Conservation (phyloP, 2,888 invertebrate species). For the Microctonus brassicae region DNA sequence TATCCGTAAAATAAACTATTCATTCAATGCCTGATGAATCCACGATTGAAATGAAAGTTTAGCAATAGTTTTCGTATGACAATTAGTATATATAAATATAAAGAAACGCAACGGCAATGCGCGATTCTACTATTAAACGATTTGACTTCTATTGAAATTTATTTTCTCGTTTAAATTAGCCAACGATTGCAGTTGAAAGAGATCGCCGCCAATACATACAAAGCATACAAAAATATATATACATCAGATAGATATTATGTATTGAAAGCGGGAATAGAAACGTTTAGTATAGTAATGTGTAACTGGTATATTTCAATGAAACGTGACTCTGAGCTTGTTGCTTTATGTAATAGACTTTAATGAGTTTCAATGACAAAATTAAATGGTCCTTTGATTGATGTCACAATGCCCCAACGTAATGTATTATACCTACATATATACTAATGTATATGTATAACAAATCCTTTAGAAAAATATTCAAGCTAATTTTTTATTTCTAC, state of each 20-base stretch:
- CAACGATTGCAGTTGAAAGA: slow-evolving; percentile 1
- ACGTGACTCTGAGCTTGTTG: background rate
- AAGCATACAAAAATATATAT: background rate
- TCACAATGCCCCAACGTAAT: background rate
- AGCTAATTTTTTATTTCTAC: background rate
- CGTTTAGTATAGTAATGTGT: background rate
- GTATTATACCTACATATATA: background rate
- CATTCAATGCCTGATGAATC: slow-evolving; percentile 13
- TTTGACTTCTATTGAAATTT: slow-evolving; percentile 23
- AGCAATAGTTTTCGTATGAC: slow-evolving; percentile 20
- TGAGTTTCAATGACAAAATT: slow-evolving; percentile 11
- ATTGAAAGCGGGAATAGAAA: background rate
- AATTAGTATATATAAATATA: slow-evolving; percentile 11
- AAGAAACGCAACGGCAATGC: background rate
- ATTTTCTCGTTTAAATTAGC: slow-evolving; percentile 24
- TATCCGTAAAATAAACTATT: background rate
- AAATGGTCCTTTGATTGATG: background rate
- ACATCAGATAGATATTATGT: too few species aligned
- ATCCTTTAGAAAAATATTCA: too few species aligned
- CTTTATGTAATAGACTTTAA: background rate
- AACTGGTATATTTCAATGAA: slow-evolving; percentile 3
- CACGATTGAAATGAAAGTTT: slow-evolving; percentile 8
- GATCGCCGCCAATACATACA: background rate
- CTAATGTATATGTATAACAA: too few species aligned
- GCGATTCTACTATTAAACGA: slow-evolving; percentile 13